A percentile compares a stretch with the other conserved stretches of the same genome.
These are phyloP conservation scores for Dysmachus trigonus DNA, from an alignment of 2,888 invertebrate genomes.

Conservation along the genomic window DNA sequence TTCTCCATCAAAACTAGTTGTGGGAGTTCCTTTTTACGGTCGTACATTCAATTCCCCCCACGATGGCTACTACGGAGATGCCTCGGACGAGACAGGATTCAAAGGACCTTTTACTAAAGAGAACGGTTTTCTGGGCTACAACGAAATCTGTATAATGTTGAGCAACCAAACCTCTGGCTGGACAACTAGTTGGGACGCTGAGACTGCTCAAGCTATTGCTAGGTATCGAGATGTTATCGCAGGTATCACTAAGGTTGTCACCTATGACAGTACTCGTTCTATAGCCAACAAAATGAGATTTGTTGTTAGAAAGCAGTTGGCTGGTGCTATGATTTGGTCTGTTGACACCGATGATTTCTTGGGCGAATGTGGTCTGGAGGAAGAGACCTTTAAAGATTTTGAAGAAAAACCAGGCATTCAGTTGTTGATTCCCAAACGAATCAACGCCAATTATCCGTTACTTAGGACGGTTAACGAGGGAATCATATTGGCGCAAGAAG, in stretches of 20 bases:
- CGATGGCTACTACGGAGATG: constrained; percentile 59
- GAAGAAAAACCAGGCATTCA: constrained; percentile 52
- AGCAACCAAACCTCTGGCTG: constrained; percentile 71
- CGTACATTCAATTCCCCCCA: constrained; percentile 72
- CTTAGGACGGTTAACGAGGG: constrained; percentile 78
- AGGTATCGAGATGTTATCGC: constrained; percentile 71
- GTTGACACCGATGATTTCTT: constrained; percentile 88
- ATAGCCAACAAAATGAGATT: constrained; percentile 78
- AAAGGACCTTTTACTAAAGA: constrained; percentile 81
- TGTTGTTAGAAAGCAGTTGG: constrained; percentile 72
- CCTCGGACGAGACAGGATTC: constrained; percentile 72
- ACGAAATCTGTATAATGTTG: constrained; percentile 78
- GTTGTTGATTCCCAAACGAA: constrained; percentile 56
- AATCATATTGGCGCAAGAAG: constrained; percentile 67
- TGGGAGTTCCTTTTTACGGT: constrained; percentile 87
- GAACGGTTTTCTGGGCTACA: constrained; percentile 87
- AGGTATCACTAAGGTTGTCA: constrained; percentile 72
- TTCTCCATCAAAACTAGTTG: constrained; percentile 77
- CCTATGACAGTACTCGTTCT: constrained; percentile 80
- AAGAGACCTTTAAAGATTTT: constrained; percentile 67
- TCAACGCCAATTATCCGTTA: constrained; percentile 71
- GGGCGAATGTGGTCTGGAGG: constrained; percentile 71
- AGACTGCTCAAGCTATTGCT: constrained; percentile 64
- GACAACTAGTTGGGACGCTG: constrained; percentile 76
- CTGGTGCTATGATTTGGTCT: constrained; percentile 89